Conservation (phyloP, 2,113 vertebrate genomes). For the Forbesichthys agassizii region DNA sequence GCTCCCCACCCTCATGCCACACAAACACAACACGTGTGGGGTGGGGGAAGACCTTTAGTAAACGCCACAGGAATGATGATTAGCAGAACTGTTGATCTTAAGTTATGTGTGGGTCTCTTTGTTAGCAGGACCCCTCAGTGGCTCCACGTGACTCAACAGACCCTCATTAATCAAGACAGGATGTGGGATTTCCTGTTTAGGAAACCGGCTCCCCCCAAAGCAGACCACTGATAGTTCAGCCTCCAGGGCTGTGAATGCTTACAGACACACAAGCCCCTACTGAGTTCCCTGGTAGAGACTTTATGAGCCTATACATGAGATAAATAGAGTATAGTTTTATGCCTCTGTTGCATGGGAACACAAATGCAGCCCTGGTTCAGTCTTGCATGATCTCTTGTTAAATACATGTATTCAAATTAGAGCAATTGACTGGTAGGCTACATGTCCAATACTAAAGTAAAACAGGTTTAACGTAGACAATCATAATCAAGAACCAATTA, state of each 20-base stretch:
- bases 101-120: constrained; percentile 47
- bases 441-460: no score
- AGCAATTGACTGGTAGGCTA: no score
- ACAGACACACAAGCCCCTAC: constrained; percentile 47
- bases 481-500: no score
- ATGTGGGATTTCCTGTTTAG: constrained; percentile 74
- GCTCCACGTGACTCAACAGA: constrained; percentile 43
- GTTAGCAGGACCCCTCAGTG: constrained; percentile 56
- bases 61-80: background rate
- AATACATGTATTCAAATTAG: no score
- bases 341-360: constrained; percentile 71
- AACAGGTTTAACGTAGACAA: no score
- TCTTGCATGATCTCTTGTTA: background rate
- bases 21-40: constrained; percentile 28
- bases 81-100: constrained; percentile 29
- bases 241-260: constrained; percentile 51
- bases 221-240: constrained; percentile 28
- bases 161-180: constrained; percentile 71
- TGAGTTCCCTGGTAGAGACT: constrained; percentile 41
- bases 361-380: constrained; percentile 26
- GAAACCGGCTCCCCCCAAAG: constrained; percentile 45
- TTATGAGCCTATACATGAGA: constrained; percentile 48
- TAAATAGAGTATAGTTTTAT: constrained; percentile 64
- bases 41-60: background rate
- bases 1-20: constrained; percentile 45